Percentiles rank a stretch among this genome's conserved stretches.
phyloP scores from a whole-genome alignment of 2,113 vertebrate genomes.

The Nyctereutes procyonoides region DNA sequence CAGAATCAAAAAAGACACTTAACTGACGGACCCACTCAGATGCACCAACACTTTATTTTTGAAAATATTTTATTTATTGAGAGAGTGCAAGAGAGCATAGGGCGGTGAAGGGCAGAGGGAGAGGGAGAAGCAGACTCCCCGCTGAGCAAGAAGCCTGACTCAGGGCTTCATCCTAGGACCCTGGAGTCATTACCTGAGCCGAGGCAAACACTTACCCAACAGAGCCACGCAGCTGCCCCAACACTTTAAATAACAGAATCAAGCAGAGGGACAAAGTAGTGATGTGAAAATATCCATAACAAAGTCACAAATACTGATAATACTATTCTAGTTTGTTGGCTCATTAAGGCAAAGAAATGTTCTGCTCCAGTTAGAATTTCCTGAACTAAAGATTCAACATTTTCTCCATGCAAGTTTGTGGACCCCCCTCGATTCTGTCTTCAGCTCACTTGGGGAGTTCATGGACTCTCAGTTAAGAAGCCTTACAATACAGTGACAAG shows the following conservation, averaged over 20 bases:
- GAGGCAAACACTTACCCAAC: not conserved
- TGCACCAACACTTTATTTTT: too few species aligned
- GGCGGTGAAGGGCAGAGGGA: not conserved
- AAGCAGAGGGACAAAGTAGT: not conserved
- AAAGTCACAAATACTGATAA: not conserved
- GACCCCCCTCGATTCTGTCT: not conserved
- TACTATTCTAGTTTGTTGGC: not conserved
- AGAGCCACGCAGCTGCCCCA: not conserved
- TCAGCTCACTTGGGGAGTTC: not conserved
- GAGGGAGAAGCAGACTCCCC: not conserved
- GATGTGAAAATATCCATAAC: not conserved
- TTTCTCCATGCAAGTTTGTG: not conserved
- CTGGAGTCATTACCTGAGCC: not conserved
- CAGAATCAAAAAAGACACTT: too few species aligned
- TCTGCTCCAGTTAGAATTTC: not conserved
- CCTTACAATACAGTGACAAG: fast-evolving
- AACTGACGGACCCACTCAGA: too few species aligned
- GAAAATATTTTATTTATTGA: too few species aligned
- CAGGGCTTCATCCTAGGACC: not conserved
- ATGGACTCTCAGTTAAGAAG: not conserved
- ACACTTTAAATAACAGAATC: not conserved
- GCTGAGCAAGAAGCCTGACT: not conserved
- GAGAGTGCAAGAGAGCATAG: too few species aligned
- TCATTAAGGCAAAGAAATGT: not conserved
- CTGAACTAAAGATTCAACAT: not conserved